Percentiles rank a stretch among this genome's conserved stretches.
Conservation (phyloP, 2,888 invertebrate genomes). For the Sclerodermus sp. region DNA sequence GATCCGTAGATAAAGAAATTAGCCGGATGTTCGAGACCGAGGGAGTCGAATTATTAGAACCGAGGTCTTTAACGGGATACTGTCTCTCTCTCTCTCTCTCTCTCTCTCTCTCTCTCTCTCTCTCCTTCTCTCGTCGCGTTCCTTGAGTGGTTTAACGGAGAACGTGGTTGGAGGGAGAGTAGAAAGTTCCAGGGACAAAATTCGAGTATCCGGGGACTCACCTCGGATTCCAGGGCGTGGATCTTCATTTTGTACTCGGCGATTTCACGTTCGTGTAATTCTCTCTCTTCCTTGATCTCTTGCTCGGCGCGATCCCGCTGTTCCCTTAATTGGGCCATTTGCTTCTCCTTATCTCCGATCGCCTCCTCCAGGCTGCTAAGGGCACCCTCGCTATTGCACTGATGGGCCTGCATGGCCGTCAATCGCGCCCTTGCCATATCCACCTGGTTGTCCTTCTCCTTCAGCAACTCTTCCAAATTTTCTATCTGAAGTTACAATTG, state of each 20-base stretch:
- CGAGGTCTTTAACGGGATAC: too few relatives aligned
- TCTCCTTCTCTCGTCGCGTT: too few relatives aligned
- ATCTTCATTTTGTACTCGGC: constrained; percentile 95
- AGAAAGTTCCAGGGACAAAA: too few relatives aligned
- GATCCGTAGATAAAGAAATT: too few relatives aligned
- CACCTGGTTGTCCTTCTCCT: constrained; percentile 98
- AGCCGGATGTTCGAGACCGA: too few relatives aligned
- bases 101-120: too few relatives aligned
- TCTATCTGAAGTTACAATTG: constrained; percentile 74
- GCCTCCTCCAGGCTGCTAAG: constrained; percentile 92
- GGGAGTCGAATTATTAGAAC: too few relatives aligned
- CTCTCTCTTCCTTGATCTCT: constrained; percentile 94
- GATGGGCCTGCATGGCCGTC: constrained; percentile 92
- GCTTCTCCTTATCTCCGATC: constrained; percentile 95
- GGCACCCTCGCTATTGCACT: constrained; percentile 91
- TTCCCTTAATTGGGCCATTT: constrained; percentile 91
- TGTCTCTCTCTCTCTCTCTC: too few relatives aligned
- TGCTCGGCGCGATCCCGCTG: constrained; percentile 94
- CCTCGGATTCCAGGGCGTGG: constrained; percentile 85
- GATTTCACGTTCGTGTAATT: constrained; percentile 88
- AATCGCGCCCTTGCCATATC: constrained; percentile 90
- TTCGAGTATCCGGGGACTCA: constrained; percentile 16
- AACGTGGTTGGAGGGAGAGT: too few relatives aligned
- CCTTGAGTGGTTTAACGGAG: too few relatives aligned
- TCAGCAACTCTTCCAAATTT: constrained; percentile 92